Evolutionary conservation across 64 coral and sea anemone species (phyloP).

Genomic region (Orbicella faveolata): DNA sequence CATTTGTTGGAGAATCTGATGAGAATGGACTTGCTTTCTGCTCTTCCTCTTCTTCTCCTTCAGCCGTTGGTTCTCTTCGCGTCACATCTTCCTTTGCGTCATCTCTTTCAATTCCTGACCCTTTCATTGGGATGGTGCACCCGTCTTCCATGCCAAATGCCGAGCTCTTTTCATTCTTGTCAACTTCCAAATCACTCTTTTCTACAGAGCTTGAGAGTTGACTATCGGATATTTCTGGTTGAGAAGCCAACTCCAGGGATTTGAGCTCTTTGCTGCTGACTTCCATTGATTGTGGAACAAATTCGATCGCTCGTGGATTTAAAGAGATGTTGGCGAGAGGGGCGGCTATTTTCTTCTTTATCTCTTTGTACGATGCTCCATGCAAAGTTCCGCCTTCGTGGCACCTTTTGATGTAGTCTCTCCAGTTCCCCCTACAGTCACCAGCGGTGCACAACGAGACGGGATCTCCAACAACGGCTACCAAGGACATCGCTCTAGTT

Average conservation of each 20-base stretch:
- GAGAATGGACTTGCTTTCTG: no score
- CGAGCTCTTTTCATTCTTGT: background rate
- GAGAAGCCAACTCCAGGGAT: no score
- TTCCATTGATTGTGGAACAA: background rate
- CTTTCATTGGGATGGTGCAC: background rate
- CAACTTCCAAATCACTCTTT: background rate
- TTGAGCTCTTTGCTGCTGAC: background rate
- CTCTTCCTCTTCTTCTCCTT: background rate
- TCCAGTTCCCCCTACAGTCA: conserved; percentile 54
- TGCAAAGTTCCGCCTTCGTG: conserved; percentile 2
- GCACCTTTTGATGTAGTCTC: conserved; percentile 70
- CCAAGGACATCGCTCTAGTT: conserved; percentile 68
- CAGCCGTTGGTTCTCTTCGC: background rate
- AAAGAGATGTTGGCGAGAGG: background rate
- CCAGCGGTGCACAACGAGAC: conserved; percentile 72
- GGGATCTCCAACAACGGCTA: conserved; percentile 74
- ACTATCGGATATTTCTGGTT: no score
- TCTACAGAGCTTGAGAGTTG: background rate
- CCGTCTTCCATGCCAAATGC: background rate
- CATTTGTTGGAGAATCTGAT: no score
- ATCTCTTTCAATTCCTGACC: background rate
- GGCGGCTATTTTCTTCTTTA: background rate
- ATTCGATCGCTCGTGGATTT: conserved; percentile 26
- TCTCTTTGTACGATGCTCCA: conserved; percentile 16
- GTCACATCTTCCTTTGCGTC: no score